Percentiles rank a stretch among this genome's conserved stretches.
phyloP scores from a whole-genome alignment of 2,113 vertebrate genomes.

The Odontesthes bonariensis region DNA sequence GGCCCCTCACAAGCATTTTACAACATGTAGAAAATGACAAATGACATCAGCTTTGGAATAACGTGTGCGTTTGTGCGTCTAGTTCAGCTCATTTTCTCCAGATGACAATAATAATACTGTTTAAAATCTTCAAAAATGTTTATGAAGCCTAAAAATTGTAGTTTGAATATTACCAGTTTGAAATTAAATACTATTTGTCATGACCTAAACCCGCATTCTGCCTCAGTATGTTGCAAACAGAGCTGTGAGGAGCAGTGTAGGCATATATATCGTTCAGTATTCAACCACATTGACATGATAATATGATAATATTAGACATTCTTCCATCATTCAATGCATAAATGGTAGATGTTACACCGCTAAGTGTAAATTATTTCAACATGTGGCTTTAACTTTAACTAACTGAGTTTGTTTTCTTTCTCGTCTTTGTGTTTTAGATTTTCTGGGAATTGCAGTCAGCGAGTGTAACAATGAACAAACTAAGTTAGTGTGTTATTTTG shows the following conservation, averaged over 20 bases:
- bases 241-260: too few relatives aligned
- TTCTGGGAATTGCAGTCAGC: constrained; percentile 5
- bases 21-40: constrained; percentile 16
- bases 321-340: too few relatives aligned
- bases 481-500: constrained; percentile 25
- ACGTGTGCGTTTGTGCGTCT: not conserved
- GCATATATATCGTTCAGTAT: too few relatives aligned
- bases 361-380: not conserved
- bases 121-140: not conserved
- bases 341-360: too few relatives aligned
- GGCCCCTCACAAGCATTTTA: constrained; percentile 28
- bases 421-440: not conserved
- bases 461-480: constrained; percentile 4
- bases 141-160: not conserved
- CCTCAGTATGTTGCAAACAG: too few relatives aligned
- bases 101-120: not conserved
- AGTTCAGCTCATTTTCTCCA: not conserved
- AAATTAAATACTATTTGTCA: too few relatives aligned
- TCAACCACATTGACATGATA: too few relatives aligned
- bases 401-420: not conserved
- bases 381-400: not conserved
- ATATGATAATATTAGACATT: too few relatives aligned
- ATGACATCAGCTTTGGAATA: constrained; percentile 19
- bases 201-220: too few relatives aligned
- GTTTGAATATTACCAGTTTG: not conserved